phyloP scores from a whole-genome alignment of 2,113 vertebrate genomes.

The Neoarius graeffei region DNA sequence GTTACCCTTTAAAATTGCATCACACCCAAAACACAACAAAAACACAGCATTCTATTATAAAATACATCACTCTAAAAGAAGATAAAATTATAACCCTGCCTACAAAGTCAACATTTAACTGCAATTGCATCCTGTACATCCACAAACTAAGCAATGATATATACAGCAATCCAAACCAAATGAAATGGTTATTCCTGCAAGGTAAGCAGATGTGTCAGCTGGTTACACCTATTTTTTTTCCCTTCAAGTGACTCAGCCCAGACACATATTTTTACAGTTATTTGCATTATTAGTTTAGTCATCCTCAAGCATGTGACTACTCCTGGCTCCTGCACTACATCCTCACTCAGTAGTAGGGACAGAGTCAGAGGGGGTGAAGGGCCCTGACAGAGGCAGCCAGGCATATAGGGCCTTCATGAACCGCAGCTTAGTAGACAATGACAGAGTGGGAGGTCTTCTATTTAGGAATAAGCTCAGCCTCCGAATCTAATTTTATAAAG shows the following conservation, averaged over 20 bases:
- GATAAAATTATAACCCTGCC: not conserved
- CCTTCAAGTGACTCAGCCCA: slow-evolving; percentile 15
- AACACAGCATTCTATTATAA: not conserved
- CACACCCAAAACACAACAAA: not conserved
- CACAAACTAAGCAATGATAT: not conserved
- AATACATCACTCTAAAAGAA: not conserved
- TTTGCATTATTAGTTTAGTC: slow-evolving; percentile 47
- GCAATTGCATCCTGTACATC: not conserved
- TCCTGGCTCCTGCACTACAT: not conserved
- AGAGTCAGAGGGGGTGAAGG: not conserved
- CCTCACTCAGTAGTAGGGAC: slow-evolving; percentile 27
- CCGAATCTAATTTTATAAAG: slow-evolving; percentile 35
- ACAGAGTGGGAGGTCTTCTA: slow-evolving; percentile 51
- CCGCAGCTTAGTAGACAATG: slow-evolving; percentile 39
- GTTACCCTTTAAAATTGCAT: not conserved
- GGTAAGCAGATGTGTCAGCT: not conserved
- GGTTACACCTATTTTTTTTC: not conserved
- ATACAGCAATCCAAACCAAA: not conserved
- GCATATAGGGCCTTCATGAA: slow-evolving; percentile 22
- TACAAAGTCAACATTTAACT: slow-evolving; percentile 4
- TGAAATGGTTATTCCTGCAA: not conserved
- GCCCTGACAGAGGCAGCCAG: slow-evolving; percentile 11
- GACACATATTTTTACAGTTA: slow-evolving; percentile 34
- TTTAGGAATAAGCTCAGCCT: slow-evolving; percentile 37
- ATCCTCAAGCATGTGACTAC: slow-evolving; percentile 29